These are phyloP conservation scores for Sebastes minor DNA, from an alignment of 2,797 vertebrate species.

Conservation along the genomic window DNA sequence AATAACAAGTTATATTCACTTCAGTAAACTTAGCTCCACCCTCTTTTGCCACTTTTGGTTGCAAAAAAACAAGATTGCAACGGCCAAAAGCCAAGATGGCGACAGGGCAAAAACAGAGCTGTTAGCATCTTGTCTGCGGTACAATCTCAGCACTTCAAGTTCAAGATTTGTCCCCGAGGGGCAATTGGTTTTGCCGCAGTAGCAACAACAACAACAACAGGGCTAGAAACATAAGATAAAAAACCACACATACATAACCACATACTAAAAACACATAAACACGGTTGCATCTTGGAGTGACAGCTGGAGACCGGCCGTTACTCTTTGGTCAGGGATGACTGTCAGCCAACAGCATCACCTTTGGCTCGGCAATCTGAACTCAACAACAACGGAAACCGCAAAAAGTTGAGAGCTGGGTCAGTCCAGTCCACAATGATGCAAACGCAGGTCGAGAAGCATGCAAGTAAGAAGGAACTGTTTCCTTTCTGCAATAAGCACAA, in stretches of 20 bases:
- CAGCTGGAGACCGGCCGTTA: conserved; percentile 7
- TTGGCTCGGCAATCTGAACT: not conserved
- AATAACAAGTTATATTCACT: too few relatives aligned
- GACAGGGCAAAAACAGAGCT: not conserved
- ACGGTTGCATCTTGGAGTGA: not conserved
- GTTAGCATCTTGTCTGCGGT: not conserved
- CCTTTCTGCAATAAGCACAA: conserved; percentile 14
- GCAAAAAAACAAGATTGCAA: too few relatives aligned
- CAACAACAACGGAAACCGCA: conserved; percentile 17
- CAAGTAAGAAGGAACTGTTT: not conserved
- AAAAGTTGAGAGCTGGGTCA: not conserved
- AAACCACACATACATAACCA: too few relatives aligned
- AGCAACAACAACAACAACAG: too few relatives aligned
- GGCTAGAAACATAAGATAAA: too few relatives aligned
- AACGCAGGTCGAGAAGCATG: not conserved
- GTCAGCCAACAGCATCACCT: conserved; percentile 33
- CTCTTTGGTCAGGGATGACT: conserved; percentile 12
- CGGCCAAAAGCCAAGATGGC: too few relatives aligned
- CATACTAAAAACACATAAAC: too few relatives aligned
- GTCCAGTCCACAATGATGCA: not conserved
- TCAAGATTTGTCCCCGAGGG: too few relatives aligned
- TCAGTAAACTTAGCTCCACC: too few relatives aligned
- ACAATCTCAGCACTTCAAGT: not conserved
- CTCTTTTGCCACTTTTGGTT: too few relatives aligned
- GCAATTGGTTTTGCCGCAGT: too few relatives aligned